Evolutionary conservation across 2,888 invertebrate species (phyloP).

Genomic region (Rugalucina vietnamica): DNA sequence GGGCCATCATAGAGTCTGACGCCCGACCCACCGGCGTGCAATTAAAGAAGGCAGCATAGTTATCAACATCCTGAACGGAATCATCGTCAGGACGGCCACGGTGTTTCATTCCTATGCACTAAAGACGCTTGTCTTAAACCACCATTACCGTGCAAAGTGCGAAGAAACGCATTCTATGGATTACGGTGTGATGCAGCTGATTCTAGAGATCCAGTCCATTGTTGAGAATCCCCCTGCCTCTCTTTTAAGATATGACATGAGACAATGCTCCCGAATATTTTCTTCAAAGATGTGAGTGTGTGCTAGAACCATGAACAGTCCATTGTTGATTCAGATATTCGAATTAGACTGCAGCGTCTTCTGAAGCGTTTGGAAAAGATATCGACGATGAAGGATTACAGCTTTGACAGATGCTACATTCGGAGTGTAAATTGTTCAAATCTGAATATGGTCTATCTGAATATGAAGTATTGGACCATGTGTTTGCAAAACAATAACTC

Average conservation of each 20-base stretch:
- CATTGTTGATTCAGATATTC: background rate
- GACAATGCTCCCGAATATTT: background rate
- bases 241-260: background rate
- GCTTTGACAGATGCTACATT: background rate
- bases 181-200: background rate
- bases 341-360: background rate
- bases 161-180: background rate
- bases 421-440: conserved; percentile 5
- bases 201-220: background rate
- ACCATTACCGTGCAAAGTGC: background rate
- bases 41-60: no score
- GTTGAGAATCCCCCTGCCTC: background rate
- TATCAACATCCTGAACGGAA: background rate
- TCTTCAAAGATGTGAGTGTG: background rate
- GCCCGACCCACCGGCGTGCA: no score
- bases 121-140: background rate
- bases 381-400: background rate
- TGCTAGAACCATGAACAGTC: conserved; percentile 3
- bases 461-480: background rate
- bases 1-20: no score
- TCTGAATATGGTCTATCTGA: background rate
- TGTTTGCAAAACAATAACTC: background rate
- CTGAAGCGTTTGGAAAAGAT: background rate
- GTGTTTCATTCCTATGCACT: background rate
- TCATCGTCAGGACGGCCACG: background rate